Evolutionary conservation across 2,797 vertebrate genomes (phyloP).

Genomic region (Euthynnus affinis): DNA sequence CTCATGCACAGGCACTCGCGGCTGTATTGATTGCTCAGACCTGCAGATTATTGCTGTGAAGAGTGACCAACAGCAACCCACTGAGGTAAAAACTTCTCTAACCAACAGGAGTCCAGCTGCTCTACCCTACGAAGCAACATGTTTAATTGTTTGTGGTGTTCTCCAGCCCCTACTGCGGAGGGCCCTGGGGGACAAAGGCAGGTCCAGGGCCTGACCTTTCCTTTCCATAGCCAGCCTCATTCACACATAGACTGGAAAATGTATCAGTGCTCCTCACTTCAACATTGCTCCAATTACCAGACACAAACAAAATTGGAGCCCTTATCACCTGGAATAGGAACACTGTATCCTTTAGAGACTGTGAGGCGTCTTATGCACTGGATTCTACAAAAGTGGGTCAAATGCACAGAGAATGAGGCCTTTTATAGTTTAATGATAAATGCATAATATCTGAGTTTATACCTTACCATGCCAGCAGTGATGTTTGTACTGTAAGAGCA

Average conservation of each 20-base stretch:
- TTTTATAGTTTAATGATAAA: slow-evolving; percentile 28
- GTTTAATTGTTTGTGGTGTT: slow-evolving; percentile 90
- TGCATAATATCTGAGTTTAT: slow-evolving; percentile 26
- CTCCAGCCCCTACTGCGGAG: slow-evolving; percentile 79
- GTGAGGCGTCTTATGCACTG: slow-evolving; percentile 33
- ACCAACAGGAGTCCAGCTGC: slow-evolving; percentile 75
- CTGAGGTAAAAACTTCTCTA: slow-evolving; percentile 77
- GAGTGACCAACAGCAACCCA: slow-evolving; percentile 87
- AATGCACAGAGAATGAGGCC: slow-evolving; percentile 18
- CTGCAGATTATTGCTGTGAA: slow-evolving; percentile 88
- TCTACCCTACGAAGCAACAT: slow-evolving; percentile 82
- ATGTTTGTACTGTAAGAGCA: slow-evolving; percentile 4
- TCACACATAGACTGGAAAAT: slow-evolving; percentile 86
- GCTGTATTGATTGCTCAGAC: slow-evolving; percentile 87
- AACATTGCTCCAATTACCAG: slow-evolving; percentile 88
- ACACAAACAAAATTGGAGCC: slow-evolving; percentile 80
- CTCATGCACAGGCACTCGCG: slow-evolving; percentile 85
- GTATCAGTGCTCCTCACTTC: slow-evolving; percentile 84
- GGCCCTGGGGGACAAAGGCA: slow-evolving; percentile 83
- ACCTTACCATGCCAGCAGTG: not conserved
- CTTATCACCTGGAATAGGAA: slow-evolving; percentile 74
- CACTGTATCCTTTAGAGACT: slow-evolving; percentile 64
- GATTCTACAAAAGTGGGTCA: slow-evolving; percentile 48
- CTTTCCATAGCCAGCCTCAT: slow-evolving; percentile 81
- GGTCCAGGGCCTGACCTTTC: slow-evolving; percentile 87